Evolutionary conservation across 2,888 invertebrate species (phyloP).

Genomic region (Tiphia femorata): DNA sequence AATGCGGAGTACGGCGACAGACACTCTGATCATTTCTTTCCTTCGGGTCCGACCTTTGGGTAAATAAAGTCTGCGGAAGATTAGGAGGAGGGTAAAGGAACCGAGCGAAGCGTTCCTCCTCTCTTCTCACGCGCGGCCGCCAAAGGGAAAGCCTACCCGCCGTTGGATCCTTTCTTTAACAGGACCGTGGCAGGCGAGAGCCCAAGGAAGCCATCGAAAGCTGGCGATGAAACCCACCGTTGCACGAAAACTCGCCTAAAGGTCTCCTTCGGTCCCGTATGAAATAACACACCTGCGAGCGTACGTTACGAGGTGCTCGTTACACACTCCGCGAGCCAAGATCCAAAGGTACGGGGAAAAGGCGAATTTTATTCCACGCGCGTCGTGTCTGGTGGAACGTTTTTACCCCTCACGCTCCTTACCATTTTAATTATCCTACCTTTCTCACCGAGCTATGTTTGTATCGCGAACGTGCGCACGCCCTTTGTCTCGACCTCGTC

Average conservation of each 20-base stretch:
- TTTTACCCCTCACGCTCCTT: too few relatives aligned
- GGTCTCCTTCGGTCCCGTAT: constrained; percentile 32
- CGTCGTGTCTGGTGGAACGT: too few relatives aligned
- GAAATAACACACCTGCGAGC: constrained; percentile 47
- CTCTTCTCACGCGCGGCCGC: background rate
- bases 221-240: constrained; percentile 30
- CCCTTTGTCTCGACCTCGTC: too few relatives aligned
- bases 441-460: too few relatives aligned
- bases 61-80: background rate
- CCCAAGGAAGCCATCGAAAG: constrained; percentile 36
- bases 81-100: background rate
- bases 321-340: constrained; percentile 1
- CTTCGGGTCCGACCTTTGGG: too few relatives aligned
- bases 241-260: constrained; percentile 31
- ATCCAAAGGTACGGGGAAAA: too few relatives aligned
- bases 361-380: too few relatives aligned
- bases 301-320: constrained; percentile 11
- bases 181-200: constrained; percentile 8
- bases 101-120: too few relatives aligned
- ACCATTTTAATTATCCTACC: too few relatives aligned
- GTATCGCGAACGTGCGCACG: too few relatives aligned
- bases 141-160: background rate
- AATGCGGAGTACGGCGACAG: too few relatives aligned
- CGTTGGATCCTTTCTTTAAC: constrained; percentile 6
- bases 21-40: too few relatives aligned